Conservation (phyloP, 2,113 vertebrate genomes). For the Chionodraco myersi region DNA sequence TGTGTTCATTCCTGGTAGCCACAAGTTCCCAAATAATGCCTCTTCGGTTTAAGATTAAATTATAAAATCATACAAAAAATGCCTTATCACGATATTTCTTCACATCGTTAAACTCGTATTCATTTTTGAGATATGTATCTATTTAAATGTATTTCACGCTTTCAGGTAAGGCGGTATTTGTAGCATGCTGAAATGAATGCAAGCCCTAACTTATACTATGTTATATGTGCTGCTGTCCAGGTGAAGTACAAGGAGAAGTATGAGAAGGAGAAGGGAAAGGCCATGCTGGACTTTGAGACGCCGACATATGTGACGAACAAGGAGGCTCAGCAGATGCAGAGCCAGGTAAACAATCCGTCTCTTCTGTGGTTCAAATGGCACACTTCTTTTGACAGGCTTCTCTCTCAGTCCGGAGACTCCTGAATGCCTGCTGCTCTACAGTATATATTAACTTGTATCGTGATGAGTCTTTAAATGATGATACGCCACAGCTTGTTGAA, state of each 20-base stretch:
- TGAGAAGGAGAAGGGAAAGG: conserved; percentile 95
- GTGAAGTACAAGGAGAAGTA: conserved; percentile 99
- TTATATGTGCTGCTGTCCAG: conserved; percentile 72
- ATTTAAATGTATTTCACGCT: too few species aligned
- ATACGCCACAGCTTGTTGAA: conserved; percentile 21
- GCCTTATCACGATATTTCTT: too few species aligned
- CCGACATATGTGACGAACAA: conserved; percentile 95
- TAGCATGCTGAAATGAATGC: background rate
- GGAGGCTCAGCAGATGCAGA: conserved; percentile 98
- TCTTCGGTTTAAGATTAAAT: too few species aligned
- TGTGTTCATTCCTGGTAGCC: too few species aligned
- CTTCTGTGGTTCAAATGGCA: background rate
- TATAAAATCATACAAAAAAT: too few species aligned
- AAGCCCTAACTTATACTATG: background rate
- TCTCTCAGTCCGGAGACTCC: background rate
- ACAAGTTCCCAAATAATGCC: too few species aligned
- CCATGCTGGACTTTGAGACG: conserved; percentile 99
- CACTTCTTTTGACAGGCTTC: background rate
- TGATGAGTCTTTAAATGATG: conserved; percentile 19
- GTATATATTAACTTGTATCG: conserved; percentile 24
- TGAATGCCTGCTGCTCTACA: background rate
- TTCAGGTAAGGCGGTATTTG: too few species aligned
- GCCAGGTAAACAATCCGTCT: conserved; percentile 85
- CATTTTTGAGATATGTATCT: too few species aligned
- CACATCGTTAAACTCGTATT: too few species aligned